phyloP scores from a whole-genome alignment of 2,113 vertebrate genomes.

The Pitta sordida region DNA sequence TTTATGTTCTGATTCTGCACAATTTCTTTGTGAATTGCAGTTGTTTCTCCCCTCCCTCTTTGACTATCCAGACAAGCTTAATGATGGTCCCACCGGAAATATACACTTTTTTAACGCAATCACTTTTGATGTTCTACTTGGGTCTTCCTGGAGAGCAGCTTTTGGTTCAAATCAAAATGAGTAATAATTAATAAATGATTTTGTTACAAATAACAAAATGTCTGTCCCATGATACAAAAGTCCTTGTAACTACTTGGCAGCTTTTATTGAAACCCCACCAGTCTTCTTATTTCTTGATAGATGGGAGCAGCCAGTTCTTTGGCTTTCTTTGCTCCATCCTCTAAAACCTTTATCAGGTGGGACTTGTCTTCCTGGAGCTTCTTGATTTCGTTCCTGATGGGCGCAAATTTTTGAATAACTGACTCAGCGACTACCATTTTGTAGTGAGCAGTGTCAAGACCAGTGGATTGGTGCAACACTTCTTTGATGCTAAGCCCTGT shows the following conservation, averaged over 20 bases:
- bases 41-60: neutral
- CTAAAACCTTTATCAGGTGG: constrained; percentile 80
- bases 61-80: neutral
- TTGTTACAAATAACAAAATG: neutral
- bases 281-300: constrained; percentile 77
- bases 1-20: neutral
- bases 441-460: constrained; percentile 86
- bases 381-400: constrained; percentile 82
- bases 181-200: neutral
- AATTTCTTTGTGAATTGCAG: neutral
- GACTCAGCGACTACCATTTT: constrained; percentile 87
- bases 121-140: neutral
- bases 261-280: constrained; percentile 84
- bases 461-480: constrained; percentile 71
- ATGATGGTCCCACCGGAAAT: neutral
- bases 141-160: neutral
- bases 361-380: constrained; percentile 77
- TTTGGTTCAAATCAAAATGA: neutral
- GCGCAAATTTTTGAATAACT: constrained; percentile 84
- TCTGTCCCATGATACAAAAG: neutral
- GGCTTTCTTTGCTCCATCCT: constrained; percentile 77
- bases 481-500: constrained; percentile 74
- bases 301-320: constrained; percentile 81
- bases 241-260: neutral
- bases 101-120: neutral